These are phyloP conservation scores for Phoxinus phoxinus DNA, from an alignment of 2,113 vertebrate genomes.

Conservation along the genomic window DNA sequence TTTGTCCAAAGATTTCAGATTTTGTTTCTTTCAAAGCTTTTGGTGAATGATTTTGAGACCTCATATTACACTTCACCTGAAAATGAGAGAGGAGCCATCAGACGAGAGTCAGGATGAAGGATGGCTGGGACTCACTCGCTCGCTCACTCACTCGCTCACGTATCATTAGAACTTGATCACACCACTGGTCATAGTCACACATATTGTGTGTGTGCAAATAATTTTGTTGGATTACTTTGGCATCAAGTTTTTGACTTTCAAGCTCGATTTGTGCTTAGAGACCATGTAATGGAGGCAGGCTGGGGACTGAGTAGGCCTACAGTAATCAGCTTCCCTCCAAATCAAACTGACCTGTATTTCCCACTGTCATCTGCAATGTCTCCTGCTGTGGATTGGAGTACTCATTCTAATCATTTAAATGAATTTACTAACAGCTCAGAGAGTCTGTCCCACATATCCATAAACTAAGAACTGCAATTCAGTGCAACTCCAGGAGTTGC, in stretches of 20 bases:
- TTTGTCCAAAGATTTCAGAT: no score
- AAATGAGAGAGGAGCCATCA: constrained; percentile 14
- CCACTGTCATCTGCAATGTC: not conserved
- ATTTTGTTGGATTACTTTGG: not conserved
- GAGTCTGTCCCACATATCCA: constrained; percentile 5
- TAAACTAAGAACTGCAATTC: not conserved
- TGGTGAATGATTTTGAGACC: not conserved
- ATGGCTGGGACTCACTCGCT: not conserved
- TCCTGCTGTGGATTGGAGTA: not conserved
- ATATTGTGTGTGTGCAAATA: not conserved
- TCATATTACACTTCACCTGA: constrained; percentile 32
- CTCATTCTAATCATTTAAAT: constrained; percentile 4
- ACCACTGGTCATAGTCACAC: not conserved
- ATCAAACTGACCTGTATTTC: constrained; percentile 18
- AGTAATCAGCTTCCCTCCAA: not conserved
- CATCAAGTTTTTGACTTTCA: not conserved
- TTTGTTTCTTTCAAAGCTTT: constrained; percentile 21
- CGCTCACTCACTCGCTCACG: not conserved
- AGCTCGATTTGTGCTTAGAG: constrained; percentile 4
- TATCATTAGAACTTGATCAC: not conserved
- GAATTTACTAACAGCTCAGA: not conserved
- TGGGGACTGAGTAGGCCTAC: constrained; percentile 11
- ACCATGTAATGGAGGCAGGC: not conserved
- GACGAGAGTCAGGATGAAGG: not conserved
- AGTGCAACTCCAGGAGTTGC: not conserved